Conservation (phyloP, 2,797 vertebrate genomes). For the Sebastes steindachneri region DNA sequence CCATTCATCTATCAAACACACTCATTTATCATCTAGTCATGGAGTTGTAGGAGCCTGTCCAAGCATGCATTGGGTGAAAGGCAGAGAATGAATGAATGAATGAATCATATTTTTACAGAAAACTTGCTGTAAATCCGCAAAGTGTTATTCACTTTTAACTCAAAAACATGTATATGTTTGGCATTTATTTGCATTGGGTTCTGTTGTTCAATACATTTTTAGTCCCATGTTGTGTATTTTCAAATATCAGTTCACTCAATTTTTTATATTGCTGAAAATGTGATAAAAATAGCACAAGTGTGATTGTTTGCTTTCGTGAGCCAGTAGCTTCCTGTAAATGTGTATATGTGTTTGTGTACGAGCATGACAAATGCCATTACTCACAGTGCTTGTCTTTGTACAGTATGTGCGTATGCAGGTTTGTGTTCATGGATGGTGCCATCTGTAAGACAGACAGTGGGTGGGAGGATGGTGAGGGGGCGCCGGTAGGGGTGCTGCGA, state of each 20-base stretch:
- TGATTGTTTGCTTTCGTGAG: not conserved
- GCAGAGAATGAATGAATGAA: not conserved
- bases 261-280: not conserved
- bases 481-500: constrained; percentile 4
- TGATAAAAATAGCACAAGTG: not conserved
- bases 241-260: not conserved
- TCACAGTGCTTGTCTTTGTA: not conserved
- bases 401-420: not conserved
- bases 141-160: not conserved
- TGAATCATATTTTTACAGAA: not conserved
- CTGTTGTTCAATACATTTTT: not conserved
- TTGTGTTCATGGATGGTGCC: not conserved
- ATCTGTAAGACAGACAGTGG: not conserved
- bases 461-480: not conserved
- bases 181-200: not conserved
- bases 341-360: not conserved
- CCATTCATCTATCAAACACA: not conserved
- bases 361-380: not conserved
- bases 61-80: not conserved
- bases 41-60: not conserved
- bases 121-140: not conserved
- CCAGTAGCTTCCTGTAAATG: not conserved
- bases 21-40: not conserved
- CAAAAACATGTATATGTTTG: not conserved
- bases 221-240: not conserved